These are phyloP conservation scores for Limosa lapponica DNA, from an alignment of 2,797 vertebrate species.

Conservation along the genomic window DNA sequence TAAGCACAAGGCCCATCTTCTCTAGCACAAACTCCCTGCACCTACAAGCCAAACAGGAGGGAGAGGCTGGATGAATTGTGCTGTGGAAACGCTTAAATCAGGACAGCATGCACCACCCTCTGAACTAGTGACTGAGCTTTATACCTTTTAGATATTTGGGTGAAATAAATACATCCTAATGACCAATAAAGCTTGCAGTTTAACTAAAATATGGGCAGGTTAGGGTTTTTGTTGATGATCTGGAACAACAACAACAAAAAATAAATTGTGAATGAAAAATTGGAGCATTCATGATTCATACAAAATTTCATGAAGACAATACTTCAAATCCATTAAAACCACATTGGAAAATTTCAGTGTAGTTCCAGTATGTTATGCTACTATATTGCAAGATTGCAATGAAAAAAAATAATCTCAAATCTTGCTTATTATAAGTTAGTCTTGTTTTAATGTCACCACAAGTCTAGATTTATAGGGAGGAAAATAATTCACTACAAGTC, in stretches of 20 bases:
- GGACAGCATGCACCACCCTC: neutral
- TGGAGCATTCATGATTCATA: neutral
- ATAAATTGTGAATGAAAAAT: neutral
- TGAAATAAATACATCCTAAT: neutral
- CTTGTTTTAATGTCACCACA: neutral
- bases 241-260: neutral
- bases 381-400: neutral
- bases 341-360: neutral
- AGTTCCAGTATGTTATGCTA: neutral
- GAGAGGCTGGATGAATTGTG: neutral
- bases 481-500: slow-evolving; percentile 10
- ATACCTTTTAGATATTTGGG: neutral
- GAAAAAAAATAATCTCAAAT: neutral
- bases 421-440: neutral
- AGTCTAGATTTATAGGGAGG: neutral
- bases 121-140: neutral
- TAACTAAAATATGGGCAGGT: neutral
- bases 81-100: neutral
- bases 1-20: neutral
- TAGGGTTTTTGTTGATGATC: neutral
- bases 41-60: neutral
- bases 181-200: neutral
- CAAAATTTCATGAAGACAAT: neutral
- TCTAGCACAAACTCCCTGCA: neutral
- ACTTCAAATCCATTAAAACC: neutral